Base-by-base conservation (phyloP, 2,888 invertebrate species). In the Clivina fossor region DNA sequence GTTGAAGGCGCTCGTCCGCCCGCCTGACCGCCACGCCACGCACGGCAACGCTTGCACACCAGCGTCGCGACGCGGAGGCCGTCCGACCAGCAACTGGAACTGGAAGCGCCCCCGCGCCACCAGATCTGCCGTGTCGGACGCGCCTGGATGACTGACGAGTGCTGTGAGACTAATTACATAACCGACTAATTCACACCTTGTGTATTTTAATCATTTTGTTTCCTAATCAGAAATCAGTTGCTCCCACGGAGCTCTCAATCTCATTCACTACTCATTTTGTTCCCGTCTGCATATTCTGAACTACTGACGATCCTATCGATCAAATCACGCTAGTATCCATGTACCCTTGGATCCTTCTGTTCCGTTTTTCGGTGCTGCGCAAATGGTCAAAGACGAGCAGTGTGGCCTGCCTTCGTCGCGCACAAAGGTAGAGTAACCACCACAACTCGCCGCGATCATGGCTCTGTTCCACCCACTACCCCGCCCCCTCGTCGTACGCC, bases 11-110 rank as follows among this genome's bases (percentile, higher is more conserved):
- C 49, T 26, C 44, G 46, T 28, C 47, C 53, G 57, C 50, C 35
- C 41, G 38, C 51, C 51, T 44, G 55, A 38, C 40, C 48, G 59
- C 57, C 55, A 46, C 46, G 54, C 56, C 56, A 56, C 56, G 49
- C 49, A 56, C 59, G 54, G 59, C 59, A 51, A 53, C n/a, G 56
- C 58, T 58, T 58, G 58, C 58, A 58, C 58, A 46, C 41, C 48
- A 48, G 48, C 56, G 49, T 40, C 47, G 40, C 48, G 47, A 41
- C 46, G 44, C 41, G 51, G 22, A 30, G 19, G 19, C 37, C 47
- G 47, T 47, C 47, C 37, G 37, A 24, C 35, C 37, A 47, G 37
- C 37, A 20, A 11, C 28, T 2, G 8, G 5, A 18, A 18, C n/a
- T 15, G 13, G 15, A 24, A 24, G 26, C 4, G 9, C 30, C 11